phyloP scores from a whole-genome alignment of 2,888 invertebrate species.

The Rotaria magnacalcarata region DNA sequence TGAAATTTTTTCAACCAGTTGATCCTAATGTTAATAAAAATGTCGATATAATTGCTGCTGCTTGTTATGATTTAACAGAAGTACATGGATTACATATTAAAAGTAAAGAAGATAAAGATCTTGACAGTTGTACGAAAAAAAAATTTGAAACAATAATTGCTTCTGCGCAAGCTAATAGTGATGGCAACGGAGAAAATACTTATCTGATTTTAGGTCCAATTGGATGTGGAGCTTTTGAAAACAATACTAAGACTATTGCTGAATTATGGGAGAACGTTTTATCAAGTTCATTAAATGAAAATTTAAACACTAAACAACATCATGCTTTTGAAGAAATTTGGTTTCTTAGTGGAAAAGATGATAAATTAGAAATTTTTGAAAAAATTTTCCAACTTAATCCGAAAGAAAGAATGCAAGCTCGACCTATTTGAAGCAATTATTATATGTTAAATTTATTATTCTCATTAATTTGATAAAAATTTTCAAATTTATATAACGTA shows the following conservation, averaged over 20 bases:
- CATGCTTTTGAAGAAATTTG: background rate
- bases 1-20: background rate
- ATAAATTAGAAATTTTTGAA: background rate
- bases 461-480: too few species aligned
- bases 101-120: too few species aligned
- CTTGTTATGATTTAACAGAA: slow-evolving; percentile 34
- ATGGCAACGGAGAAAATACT: background rate
- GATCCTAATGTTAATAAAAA: too few species aligned
- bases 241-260: background rate
- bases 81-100: background rate
- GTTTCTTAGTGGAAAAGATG: background rate
- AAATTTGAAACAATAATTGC: background rate
- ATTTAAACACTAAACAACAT: background rate
- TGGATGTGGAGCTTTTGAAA: slow-evolving; percentile 17
- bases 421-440: too few species aligned
- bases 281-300: background rate
- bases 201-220: slow-evolving; percentile 10
- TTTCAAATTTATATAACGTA: too few species aligned
- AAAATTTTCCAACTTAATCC: background rate
- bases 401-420: background rate
- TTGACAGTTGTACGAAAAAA: background rate
- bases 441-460: too few species aligned
- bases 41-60: background rate
- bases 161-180: slow-evolving; percentile 7
- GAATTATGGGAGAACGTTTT: background rate